Evolutionary conservation across 2,888 invertebrate species (phyloP), one percentile per base, ranked within the genome.

Genomic region (Acanthacorydalis orientalis): DNA sequence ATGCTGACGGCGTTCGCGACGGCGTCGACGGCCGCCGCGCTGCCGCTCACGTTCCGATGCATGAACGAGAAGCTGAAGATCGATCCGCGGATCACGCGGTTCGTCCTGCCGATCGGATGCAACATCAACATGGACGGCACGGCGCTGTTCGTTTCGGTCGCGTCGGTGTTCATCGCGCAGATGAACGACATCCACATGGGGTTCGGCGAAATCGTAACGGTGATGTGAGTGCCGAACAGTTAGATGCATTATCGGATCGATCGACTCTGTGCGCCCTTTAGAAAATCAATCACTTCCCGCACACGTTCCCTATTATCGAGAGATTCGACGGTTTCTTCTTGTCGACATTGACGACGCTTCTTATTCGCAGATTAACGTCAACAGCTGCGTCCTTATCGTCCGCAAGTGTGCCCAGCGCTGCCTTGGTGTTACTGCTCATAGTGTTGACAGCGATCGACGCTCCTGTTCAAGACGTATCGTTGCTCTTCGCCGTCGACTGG

Each of bases 111-210:
- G 1, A 86, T 91, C 54, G 91, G 91, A 6, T 88, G 88, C 61
- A 90, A 89, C 60, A 84, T 91, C 61, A 92, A 92, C 66, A 90
- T 91, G 89, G 87, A 90, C 57, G 89, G 89, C 2, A 89, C 89
- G 0, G 88, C 89, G 0, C 68, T 93, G 43, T 95, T 92, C 64
- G 79, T 93, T 34, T 79, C 91, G 0, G 80, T 88, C 3, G 87
- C 93, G 4, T 83, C 89, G 49, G 78, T 86, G 58, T 90, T 89
- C 63, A 80, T 90, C 52, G 88, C 89, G 38, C 79, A 88, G 66
- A 85, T 92, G 80, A 90, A 89, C 59, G 81, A 80, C 50, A 79
- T 90, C 57, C 66, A 73, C 12, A 68, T 93, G 51, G 82, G 83
- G 15, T 76, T 86, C 52, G 89, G 88, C 7, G 85, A 91, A 62